These are phyloP conservation scores for Leptarthrus brevirostris DNA, from an alignment of 2,888 invertebrate species.

Conservation along the genomic window DNA sequence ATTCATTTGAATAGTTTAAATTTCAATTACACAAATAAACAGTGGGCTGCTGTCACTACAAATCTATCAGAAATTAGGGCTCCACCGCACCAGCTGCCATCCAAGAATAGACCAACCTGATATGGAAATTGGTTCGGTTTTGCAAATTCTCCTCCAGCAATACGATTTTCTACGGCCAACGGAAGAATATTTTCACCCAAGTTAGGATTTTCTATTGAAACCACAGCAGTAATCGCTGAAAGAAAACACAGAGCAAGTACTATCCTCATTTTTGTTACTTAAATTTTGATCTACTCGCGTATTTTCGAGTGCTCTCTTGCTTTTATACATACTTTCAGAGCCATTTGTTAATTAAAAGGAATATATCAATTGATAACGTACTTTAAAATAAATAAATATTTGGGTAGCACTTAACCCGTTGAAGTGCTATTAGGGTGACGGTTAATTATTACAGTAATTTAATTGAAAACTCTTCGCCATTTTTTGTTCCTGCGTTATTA, in stretches of 20 bases:
- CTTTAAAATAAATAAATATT: too few relatives aligned
- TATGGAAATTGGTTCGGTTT: slow-evolving; percentile 56
- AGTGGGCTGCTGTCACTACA: slow-evolving; percentile 21
- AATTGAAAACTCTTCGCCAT: too few relatives aligned
- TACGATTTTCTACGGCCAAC: slow-evolving; percentile 60
- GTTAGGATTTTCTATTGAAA: not conserved
- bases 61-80: slow-evolving; percentile 24
- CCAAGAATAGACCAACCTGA: slow-evolving; percentile 8
- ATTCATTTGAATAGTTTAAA: not conserved
- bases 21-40: slow-evolving; percentile 11
- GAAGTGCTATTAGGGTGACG: too few relatives aligned
- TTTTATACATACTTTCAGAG: too few relatives aligned
- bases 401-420: too few relatives aligned
- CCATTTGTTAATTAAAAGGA: too few relatives aligned
- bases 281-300: too few relatives aligned
- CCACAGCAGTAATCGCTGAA: not conserved
- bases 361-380: too few relatives aligned
- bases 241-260: not conserved
- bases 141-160: slow-evolving; percentile 64
- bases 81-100: slow-evolving; percentile 27
- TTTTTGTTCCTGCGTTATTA: too few relatives aligned
- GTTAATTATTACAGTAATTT: too few relatives aligned
- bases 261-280: slow-evolving; percentile 2
- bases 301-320: too few relatives aligned
- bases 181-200: too few relatives aligned